These are phyloP conservation scores for Abrostola triplasia DNA, from an alignment of 2,888 invertebrate species.

Conservation along the genomic window DNA sequence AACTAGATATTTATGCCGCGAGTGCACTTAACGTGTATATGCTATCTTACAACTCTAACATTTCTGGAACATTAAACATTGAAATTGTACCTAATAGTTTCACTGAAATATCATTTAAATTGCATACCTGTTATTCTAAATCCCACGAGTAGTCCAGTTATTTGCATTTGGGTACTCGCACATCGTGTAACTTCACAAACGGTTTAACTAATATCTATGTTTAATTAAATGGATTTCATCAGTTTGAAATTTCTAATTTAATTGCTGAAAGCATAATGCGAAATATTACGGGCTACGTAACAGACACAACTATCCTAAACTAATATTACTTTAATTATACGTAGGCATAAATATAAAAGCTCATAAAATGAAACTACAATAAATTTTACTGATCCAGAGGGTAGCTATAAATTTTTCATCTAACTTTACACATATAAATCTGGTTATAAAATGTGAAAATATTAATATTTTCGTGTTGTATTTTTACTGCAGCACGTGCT, in stretches of 20 bases:
- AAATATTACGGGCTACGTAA: conserved; percentile 2
- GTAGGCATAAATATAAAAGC: conserved; percentile 9
- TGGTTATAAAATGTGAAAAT: conserved; percentile 4
- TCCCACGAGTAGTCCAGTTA: conserved; percentile 18
- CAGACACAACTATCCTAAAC: neutral
- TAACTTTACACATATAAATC: conserved; percentile 19
- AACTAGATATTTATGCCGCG: conserved; percentile 76
- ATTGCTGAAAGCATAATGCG: conserved; percentile 6
- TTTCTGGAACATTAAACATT: neutral
- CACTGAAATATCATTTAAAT: conserved; percentile 14
- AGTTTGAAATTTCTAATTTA: conserved; percentile 14
- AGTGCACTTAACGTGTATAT: conserved; percentile 62
- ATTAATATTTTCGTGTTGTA: conserved; percentile 2
- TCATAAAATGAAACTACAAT: conserved; percentile 32
- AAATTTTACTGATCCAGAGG: conserved; percentile 28
- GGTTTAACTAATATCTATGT: conserved; percentile 30
- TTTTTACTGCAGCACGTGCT: conserved; percentile 6
- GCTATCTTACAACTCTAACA: conserved; percentile 35
- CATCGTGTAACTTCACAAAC: conserved; percentile 32
- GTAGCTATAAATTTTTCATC: conserved; percentile 33
- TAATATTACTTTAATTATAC: conserved; percentile 21
- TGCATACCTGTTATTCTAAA: conserved; percentile 18
- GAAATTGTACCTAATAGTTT: conserved; percentile 6
- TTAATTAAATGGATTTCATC: conserved; percentile 29
- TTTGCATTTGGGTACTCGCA: conserved; percentile 24